A percentile compares a stretch with the other conserved stretches of the same genome.
Evolutionary conservation across 2,113 vertebrate genomes (phyloP).

Genomic region (Nestor notabilis): DNA sequence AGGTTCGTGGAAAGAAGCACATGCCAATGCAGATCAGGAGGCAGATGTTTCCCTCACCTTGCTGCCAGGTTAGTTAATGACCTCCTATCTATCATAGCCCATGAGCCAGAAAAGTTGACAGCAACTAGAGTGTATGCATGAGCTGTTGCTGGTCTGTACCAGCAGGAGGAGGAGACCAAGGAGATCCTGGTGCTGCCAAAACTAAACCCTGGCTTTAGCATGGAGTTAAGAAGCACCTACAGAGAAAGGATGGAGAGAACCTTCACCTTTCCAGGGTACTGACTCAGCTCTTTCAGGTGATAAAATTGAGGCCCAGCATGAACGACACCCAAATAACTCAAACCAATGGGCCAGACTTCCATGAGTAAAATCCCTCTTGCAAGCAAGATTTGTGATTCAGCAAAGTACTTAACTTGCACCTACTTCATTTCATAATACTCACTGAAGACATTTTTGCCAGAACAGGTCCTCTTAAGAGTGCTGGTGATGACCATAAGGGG

Average conservation of each 20-base stretch:
- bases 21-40: not conserved
- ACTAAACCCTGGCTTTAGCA: not conserved
- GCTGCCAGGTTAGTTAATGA: not conserved
- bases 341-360: fast-evolving
- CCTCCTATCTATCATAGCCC: not conserved
- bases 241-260: not conserved
- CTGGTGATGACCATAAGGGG: not conserved
- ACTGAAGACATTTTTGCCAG: not conserved
- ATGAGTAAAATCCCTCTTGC: not conserved
- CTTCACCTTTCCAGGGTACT: not conserved
- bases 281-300: not conserved
- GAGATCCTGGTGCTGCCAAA: not conserved
- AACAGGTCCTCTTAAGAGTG: not conserved
- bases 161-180: not conserved
- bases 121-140: not conserved
- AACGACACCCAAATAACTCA: not conserved
- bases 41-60: not conserved
- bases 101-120: not conserved
- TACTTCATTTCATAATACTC: not conserved
- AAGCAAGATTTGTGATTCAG: not conserved
- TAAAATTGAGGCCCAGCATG: not conserved
- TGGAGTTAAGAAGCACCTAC: not conserved
- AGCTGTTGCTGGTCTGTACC: fast-evolving
- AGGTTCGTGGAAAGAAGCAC: no score
- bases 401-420: not conserved